Conservation (phyloP, 2,113 vertebrate genomes). For the Platycercus adscitus region DNA sequence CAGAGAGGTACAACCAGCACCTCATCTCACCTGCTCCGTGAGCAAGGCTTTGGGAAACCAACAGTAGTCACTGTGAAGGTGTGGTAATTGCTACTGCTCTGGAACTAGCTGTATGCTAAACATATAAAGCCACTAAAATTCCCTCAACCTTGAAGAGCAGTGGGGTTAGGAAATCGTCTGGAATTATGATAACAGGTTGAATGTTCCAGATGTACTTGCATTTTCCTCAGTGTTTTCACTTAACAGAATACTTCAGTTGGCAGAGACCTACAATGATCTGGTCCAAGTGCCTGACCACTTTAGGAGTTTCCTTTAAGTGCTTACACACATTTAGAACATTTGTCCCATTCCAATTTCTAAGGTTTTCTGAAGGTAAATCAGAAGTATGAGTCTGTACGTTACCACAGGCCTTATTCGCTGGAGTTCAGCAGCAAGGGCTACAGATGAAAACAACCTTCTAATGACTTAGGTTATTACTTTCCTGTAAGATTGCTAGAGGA, state of each 20-base stretch:
- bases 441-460: background rate
- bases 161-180: fast-evolving
- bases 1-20: background rate
- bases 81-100: background rate
- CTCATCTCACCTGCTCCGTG: fast-evolving
- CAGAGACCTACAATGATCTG: background rate
- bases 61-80: fast-evolving
- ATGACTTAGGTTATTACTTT: background rate
- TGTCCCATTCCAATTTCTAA: background rate
- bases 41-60: background rate
- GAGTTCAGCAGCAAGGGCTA: background rate
- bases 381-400: fast-evolving
- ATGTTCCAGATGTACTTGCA: background rate
- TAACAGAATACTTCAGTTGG: background rate
- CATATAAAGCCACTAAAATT: background rate
- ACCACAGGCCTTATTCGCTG: background rate
- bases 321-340: background rate
- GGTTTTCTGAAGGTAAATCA: background rate
- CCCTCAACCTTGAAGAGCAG: background rate
- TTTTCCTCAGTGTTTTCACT: background rate
- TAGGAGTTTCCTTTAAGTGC: background rate
- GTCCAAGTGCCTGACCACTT: background rate
- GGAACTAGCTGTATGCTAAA: background rate
- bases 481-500: fast-evolving
- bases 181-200: background rate